Conservation (phyloP, 2,113 vertebrate genomes). For the Ahaetulla prasina region DNA sequence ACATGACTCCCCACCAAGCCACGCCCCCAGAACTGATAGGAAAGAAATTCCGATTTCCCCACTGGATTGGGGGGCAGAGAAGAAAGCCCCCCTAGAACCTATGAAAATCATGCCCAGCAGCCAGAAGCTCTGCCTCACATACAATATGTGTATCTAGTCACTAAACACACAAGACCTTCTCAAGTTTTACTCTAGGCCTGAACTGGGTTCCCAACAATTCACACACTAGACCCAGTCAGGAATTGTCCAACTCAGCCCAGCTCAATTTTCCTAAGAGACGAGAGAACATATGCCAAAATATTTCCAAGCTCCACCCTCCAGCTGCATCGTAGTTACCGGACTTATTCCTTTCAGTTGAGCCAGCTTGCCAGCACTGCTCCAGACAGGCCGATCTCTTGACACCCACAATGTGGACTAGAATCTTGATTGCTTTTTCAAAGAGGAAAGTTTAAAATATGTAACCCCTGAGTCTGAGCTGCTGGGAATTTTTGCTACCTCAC, state of each 20-base stretch:
- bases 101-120: not conserved
- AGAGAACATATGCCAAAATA: not conserved
- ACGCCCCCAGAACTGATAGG: too few species aligned
- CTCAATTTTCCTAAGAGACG: not conserved
- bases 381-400: not conserved
- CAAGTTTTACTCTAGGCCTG: not conserved
- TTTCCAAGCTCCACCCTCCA: not conserved
- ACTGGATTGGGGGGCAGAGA: too few species aligned
- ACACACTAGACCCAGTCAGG: not conserved
- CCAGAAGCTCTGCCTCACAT: not conserved
- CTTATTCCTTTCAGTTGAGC: not conserved
- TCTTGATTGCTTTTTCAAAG: not conserved
- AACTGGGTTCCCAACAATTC: not conserved
- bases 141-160: not conserved
- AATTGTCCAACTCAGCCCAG: not conserved
- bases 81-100: not conserved
- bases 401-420: not conserved
- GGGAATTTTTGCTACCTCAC: not conserved
- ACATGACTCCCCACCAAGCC: too few species aligned
- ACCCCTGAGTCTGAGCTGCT: not conserved
- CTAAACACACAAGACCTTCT: not conserved
- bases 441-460: not conserved
- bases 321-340: not conserved
- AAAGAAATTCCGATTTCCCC: too few species aligned
- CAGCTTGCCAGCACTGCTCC: not conserved